A percentile compares a stretch with the other conserved stretches of the same genome.
Evolutionary conservation across 2,113 vertebrate genomes (phyloP).

Genomic region (Ardeotis arabs): DNA sequence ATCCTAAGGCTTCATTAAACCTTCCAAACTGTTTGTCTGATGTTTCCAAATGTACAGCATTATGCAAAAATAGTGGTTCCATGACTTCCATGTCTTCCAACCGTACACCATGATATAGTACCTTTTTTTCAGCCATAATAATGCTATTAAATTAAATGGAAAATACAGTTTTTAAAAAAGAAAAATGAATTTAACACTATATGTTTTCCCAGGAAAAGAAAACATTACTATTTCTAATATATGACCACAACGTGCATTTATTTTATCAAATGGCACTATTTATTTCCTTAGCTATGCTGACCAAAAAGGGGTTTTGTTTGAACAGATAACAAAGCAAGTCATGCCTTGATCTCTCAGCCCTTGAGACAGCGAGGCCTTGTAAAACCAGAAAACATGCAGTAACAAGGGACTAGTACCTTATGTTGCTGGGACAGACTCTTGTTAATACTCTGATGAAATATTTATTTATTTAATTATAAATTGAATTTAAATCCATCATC

Average conservation of each 20-base stretch:
- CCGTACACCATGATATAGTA: background rate
- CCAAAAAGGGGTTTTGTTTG: background rate
- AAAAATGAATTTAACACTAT: background rate
- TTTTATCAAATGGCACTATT: background rate
- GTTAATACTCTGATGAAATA: background rate
- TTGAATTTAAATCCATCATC: background rate
- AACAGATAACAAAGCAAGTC: background rate
- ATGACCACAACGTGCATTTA: accelerated
- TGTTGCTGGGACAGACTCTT: background rate
- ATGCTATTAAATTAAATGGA: background rate
- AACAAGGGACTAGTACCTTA: background rate
- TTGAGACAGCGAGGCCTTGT: background rate
- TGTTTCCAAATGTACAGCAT: background rate
- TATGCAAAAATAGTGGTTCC: background rate
- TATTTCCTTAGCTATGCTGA: background rate
- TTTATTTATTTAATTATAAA: background rate
- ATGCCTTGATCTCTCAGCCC: background rate
- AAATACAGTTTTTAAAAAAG: background rate
- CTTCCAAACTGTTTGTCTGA: background rate
- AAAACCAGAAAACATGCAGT: background rate
- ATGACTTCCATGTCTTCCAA: background rate
- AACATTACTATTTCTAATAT: background rate
- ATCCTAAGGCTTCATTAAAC: background rate
- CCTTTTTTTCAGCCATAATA: background rate
- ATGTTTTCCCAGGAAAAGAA: background rate